phyloP scores from a whole-genome alignment of 2,888 invertebrate species.

The Arrhopalites spinosus region DNA sequence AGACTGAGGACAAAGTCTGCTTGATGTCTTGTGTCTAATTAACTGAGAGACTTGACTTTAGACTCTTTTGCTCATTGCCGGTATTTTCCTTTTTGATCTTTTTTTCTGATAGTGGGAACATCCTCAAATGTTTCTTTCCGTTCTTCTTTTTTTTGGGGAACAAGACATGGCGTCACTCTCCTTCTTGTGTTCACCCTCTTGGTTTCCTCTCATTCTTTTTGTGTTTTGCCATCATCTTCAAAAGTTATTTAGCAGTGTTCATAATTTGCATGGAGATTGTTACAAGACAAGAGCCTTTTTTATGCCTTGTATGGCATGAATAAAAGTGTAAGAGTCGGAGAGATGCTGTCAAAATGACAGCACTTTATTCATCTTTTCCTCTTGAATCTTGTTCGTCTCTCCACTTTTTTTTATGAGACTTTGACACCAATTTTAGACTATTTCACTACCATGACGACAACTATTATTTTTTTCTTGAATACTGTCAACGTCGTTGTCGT shows the following conservation, averaged over 20 bases:
- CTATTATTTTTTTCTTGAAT: background rate
- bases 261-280: background rate
- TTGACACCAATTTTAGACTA: conserved; percentile 3
- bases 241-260: background rate
- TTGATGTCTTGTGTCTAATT: conserved; percentile 53
- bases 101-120: conserved; percentile 43
- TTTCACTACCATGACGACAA: background rate
- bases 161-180: no score
- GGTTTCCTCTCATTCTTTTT: background rate
- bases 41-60: conserved; percentile 41
- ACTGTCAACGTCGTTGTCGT: background rate
- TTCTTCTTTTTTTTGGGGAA: no score
- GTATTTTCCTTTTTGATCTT: conserved; percentile 51
- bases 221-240: background rate
- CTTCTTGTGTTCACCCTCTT: conserved; percentile 16
- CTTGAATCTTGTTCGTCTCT: background rate
- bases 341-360: no score
- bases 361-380: background rate
- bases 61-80: conserved; percentile 43
- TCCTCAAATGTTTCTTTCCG: conserved; percentile 32
- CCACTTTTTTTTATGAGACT: background rate
- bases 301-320: no score
- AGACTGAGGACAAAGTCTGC: conserved; percentile 45
- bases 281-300: no score
- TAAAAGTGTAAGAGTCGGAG: background rate